Evolutionary conservation across 2,888 invertebrate genomes (phyloP).

Genomic region (Argyresthia goedartella): DNA sequence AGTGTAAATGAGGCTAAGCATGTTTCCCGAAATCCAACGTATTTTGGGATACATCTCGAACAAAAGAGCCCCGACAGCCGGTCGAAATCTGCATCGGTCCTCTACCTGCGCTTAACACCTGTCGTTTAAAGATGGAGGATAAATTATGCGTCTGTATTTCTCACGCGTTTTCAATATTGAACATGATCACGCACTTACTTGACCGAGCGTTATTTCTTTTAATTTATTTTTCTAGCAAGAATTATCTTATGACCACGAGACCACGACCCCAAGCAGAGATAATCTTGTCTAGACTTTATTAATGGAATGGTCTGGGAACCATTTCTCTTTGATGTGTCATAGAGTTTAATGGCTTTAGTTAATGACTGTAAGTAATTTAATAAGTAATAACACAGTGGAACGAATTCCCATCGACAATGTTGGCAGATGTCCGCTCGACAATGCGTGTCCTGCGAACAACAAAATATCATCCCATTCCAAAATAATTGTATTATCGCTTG

Average conservation of each 20-base stretch:
- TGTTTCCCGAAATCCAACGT: constrained; percentile 8
- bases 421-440: constrained; percentile 42
- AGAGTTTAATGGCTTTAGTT: neutral
- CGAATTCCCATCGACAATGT: constrained; percentile 26
- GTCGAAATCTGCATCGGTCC: constrained; percentile 22
- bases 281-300: too few species aligned
- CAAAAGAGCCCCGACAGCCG: constrained; percentile 29
- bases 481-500: neutral
- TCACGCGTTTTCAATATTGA: too few species aligned
- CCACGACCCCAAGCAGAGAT: too few species aligned
- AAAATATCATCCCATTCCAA: constrained; percentile 10
- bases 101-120: constrained; percentile 50
- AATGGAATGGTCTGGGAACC: too few species aligned
- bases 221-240: too few species aligned
- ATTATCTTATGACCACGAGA: too few species aligned
- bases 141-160: neutral
- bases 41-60: constrained; percentile 20
- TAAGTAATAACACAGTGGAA: constrained; percentile 11
- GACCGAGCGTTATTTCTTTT: too few species aligned
- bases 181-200: too few species aligned
- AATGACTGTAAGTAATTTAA: neutral
- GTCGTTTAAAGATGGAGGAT: constrained; percentile 4
- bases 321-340: too few species aligned
- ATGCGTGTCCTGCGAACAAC: constrained; percentile 31
- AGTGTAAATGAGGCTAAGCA: too few species aligned